phyloP scores from a whole-genome alignment of 35 echinoderm and acorn worm species.

The Stichopus chloronotus region DNA sequence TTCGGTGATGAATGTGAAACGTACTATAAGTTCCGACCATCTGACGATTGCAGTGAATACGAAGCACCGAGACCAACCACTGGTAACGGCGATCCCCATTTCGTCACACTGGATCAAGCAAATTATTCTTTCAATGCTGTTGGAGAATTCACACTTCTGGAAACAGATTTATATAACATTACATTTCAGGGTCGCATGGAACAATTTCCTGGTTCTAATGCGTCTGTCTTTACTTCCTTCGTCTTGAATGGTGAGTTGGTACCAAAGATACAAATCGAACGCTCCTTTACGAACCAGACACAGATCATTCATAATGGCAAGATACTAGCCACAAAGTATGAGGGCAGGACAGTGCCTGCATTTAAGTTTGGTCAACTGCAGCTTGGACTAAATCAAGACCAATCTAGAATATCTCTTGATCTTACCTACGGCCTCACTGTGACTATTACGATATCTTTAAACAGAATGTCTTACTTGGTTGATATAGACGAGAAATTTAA shows the following conservation, averaged over 20 bases:
- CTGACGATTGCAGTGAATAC: slow-evolving; percentile 56
- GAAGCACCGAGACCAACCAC: slow-evolving; percentile 45
- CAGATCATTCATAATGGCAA: slow-evolving; percentile 3
- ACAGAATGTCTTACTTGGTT: slow-evolving; percentile 64
- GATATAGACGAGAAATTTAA: slow-evolving; percentile 52
- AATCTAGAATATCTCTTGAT: background rate
- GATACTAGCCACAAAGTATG: background rate
- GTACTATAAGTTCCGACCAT: slow-evolving; percentile 68
- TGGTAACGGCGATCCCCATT: slow-evolving; percentile 71
- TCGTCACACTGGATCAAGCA: slow-evolving; percentile 64
- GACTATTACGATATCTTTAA: background rate
- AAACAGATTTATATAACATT: slow-evolving; percentile 49
- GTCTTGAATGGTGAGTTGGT: slow-evolving; percentile 32
- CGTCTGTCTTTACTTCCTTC: slow-evolving; percentile 65
- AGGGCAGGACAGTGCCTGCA: background rate
- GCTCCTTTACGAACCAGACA: slow-evolving; percentile 23
- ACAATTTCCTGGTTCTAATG: slow-evolving; percentile 30
- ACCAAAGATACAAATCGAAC: slow-evolving; percentile 57
- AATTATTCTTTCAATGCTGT: slow-evolving; percentile 75
- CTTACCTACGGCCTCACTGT: slow-evolving; percentile 48
- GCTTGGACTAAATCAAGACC: background rate
- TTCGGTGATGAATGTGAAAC: slow-evolving; percentile 33
- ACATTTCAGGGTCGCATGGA: slow-evolving; percentile 78
- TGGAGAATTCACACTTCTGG: slow-evolving; percentile 67
- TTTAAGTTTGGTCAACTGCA: background rate